phyloP scores from a whole-genome alignment of 2,888 invertebrate genomes.

The Melanotus villosus region DNA sequence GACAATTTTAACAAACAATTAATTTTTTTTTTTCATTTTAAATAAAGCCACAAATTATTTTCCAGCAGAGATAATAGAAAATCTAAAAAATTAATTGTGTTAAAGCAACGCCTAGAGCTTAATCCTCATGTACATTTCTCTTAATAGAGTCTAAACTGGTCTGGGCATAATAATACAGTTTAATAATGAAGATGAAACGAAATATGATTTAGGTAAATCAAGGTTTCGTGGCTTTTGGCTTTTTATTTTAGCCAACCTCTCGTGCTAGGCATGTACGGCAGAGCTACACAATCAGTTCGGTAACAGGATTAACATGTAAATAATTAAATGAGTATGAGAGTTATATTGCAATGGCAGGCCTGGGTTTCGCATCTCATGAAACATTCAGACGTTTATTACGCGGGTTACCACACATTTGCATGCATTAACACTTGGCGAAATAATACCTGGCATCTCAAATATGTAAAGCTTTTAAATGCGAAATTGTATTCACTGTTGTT shows the following conservation, averaged over 20 bases:
- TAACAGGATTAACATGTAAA: constrained; percentile 41
- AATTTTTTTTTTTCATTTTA: no score
- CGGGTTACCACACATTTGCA: constrained; percentile 46
- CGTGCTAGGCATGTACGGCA: background rate
- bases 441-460: constrained; percentile 40
- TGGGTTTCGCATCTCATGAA: constrained; percentile 44
- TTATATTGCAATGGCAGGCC: constrained; percentile 39
- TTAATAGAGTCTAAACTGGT: no score
- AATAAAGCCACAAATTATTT: no score
- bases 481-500: background rate
- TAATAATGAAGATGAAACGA: no score
- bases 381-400: constrained; percentile 44
- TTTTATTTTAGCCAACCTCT: background rate
- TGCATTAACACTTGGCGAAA: constrained; percentile 43
- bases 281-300: constrained; percentile 32
- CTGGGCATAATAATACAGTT: no score
- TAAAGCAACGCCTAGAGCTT: no score
- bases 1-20: no score
- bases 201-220: no score
- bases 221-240: background rate
- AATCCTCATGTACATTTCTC: no score
- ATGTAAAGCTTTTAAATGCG: constrained; percentile 32
- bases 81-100: no score
- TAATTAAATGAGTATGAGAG: constrained; percentile 39
- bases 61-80: no score